phyloP scores from a whole-genome alignment of 2,797 vertebrate genomes.

The Ctenopoma multispine region DNA sequence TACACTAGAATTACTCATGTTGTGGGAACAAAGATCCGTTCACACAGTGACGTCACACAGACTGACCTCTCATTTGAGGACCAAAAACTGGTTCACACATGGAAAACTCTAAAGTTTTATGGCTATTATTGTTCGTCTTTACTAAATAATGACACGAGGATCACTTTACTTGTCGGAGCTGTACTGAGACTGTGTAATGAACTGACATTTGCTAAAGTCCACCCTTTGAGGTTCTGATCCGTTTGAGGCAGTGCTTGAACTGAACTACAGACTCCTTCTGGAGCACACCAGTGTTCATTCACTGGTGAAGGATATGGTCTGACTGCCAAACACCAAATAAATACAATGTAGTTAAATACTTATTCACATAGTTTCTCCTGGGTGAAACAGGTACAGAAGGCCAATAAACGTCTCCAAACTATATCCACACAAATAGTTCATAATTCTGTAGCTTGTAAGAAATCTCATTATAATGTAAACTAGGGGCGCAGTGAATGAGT shows the following conservation, averaged over 20 bases:
- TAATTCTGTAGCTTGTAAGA: no score
- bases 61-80: conserved; percentile 17
- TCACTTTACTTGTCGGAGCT: not conserved
- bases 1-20: conserved; percentile 1
- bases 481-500: not conserved
- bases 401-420: no score
- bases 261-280: not conserved
- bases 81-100: conserved; percentile 3
- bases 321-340: not conserved
- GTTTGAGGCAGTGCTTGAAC: not conserved
- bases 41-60: conserved; percentile 1
- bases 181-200: not conserved
- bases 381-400: not conserved
- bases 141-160: not conserved
- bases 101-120: not conserved
- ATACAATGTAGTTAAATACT: not conserved
- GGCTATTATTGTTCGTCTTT: not conserved
- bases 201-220: no score
- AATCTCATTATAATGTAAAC: not conserved
- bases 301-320: no score
- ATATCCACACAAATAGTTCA: no score
- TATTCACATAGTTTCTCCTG: not conserved
- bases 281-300: not conserved
- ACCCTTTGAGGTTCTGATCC: not conserved
- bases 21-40: conserved; percentile 18